Conservation (phyloP, 2,113 vertebrate species). For the Leptobrachium ailaonicum region DNA sequence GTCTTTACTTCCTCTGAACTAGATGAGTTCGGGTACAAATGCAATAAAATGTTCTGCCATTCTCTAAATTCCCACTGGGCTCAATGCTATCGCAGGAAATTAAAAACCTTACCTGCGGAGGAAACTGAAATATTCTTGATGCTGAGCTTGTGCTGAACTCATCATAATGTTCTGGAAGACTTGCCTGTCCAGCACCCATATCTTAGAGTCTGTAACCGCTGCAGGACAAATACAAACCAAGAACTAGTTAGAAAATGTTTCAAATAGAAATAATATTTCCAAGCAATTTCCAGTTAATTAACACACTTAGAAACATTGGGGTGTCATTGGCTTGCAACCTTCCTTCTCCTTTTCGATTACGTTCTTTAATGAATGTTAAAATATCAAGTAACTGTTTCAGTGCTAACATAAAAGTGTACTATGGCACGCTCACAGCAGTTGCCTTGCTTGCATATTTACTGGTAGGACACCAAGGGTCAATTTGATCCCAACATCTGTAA, state of each 20-base stretch:
- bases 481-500: no score
- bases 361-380: no score
- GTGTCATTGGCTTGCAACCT: no score
- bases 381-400: no score
- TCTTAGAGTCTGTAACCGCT: constrained; percentile 70
- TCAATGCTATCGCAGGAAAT: neutral
- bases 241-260: neutral
- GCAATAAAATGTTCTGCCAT: neutral
- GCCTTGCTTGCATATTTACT: no score
- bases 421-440: no score
- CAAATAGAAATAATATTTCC: no score
- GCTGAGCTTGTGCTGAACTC: constrained; percentile 68
- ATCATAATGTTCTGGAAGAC: constrained; percentile 78
- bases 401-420: no score
- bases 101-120: constrained; percentile 66
- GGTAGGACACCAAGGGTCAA: no score
- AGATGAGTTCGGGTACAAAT: neutral
- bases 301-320: no score
- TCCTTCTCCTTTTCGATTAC: no score
- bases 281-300: no score
- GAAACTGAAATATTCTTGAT: constrained; percentile 75
- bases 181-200: constrained; percentile 75
- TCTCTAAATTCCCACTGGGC: neutral
- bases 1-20: neutral
- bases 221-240: constrained; percentile 22